phyloP scores from a whole-genome alignment of 2,113 vertebrate genomes.

The Orycteropus afer region DNA sequence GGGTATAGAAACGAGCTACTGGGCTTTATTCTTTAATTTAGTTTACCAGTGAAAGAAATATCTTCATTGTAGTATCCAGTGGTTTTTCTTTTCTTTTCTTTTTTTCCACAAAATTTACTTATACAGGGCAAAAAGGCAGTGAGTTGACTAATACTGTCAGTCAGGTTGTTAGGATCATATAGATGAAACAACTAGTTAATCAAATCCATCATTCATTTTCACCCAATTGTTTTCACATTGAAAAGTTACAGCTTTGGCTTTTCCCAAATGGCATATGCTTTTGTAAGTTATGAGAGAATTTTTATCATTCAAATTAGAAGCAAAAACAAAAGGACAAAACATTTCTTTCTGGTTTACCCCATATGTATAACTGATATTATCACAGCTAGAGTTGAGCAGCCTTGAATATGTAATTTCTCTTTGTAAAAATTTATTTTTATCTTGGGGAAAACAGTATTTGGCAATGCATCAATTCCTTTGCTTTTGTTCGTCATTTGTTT shows the following conservation, averaged over 20 bases:
- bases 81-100: slow-evolving; percentile 20
- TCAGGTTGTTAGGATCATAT: not conserved
- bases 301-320: slow-evolving; percentile 67
- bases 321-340: slow-evolving; percentile 50
- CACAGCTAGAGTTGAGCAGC: slow-evolving; percentile 60
- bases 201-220: slow-evolving; percentile 28
- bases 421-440: slow-evolving; percentile 71
- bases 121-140: slow-evolving; percentile 18
- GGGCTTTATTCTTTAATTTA: slow-evolving; percentile 10
- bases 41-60: not conserved
- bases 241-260: slow-evolving; percentile 31
- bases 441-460: slow-evolving; percentile 69
- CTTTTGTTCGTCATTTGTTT: slow-evolving; percentile 75
- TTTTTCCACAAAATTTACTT: not conserved
- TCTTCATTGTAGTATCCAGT: not conserved
- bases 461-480: slow-evolving; percentile 65
- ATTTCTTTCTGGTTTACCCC: slow-evolving; percentile 58
- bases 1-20: not conserved
- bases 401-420: slow-evolving; percentile 58
- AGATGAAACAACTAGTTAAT: slow-evolving; percentile 44
- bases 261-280: slow-evolving; percentile 16
- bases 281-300: slow-evolving; percentile 27
- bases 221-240: not conserved
- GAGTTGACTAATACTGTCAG: not conserved
- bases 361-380: slow-evolving; percentile 64